Evolutionary conservation across 2,888 invertebrate species (phyloP).

Genomic region (Diadegma fenestrale): DNA sequence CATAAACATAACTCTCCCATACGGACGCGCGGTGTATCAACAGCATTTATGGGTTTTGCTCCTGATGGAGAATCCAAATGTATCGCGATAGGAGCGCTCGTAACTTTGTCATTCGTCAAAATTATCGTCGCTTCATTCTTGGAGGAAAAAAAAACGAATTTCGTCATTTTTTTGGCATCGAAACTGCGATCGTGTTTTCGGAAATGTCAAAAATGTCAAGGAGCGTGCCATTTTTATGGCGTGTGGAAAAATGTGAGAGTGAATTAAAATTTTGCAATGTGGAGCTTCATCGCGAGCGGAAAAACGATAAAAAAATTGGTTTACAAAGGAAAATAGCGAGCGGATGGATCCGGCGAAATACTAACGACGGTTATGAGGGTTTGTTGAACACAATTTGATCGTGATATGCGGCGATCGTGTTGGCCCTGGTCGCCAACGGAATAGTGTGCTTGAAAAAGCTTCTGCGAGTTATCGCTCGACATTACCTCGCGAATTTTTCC

Average conservation of each 20-base stretch:
- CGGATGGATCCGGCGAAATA: constrained; percentile 36
- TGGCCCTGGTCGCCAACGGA: constrained; percentile 37
- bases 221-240: background rate
- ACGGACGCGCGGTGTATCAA: background rate
- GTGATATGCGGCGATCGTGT: constrained; percentile 59
- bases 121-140: background rate
- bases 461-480: constrained; percentile 61
- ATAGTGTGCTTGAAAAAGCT: constrained; percentile 35
- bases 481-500: constrained; percentile 56
- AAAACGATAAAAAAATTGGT: constrained; percentile 10
- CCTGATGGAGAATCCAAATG: background rate
- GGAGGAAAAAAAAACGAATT: background rate
- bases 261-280: background rate
- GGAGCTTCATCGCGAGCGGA: background rate
- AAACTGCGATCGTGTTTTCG: background rate
- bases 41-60: background rate
- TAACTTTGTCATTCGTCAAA: background rate
- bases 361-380: constrained; percentile 61
- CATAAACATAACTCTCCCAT: constrained; percentile 16
- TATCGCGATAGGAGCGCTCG: background rate
- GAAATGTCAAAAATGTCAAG: background rate
- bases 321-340: constrained; percentile 32
- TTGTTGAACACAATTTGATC: constrained; percentile 53
- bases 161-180: background rate
- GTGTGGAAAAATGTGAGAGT: background rate